Evolutionary conservation across 2,113 vertebrate genomes (phyloP), one percentile per base, ranked within the genome.

Genomic region (Sakesphorus luctuosus): DNA sequence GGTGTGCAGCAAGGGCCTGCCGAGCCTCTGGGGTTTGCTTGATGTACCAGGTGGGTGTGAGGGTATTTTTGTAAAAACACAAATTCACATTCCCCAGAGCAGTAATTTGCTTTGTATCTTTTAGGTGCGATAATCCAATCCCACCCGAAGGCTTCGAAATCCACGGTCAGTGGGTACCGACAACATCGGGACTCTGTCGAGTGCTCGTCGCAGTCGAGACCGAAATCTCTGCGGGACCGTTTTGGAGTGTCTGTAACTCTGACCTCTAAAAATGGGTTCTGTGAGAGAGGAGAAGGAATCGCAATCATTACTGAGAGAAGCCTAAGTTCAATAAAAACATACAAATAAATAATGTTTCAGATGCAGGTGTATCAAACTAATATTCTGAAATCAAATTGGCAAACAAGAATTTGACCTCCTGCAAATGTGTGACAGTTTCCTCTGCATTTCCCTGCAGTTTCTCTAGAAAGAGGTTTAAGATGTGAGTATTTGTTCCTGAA

Each of bases 111-210:
- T 98, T 99, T 99, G 97, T 99, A 99, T 98, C 99, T 98, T 91
- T 99, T 99, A 18, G 99, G 99, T n/a, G 99, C 99, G 9, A 99
- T 99, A 98, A 99, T 99, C 99, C 99, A 99, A 97, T 99, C 99
- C 98, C 98, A 99, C 79, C 99, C 99, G 6, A 99, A 99, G 79
- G 99, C 99, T 97, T 99, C 99, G 31, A 99, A 99, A 98, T 99
- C 99, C 97, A 99, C 99, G 0, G 99, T 99, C 92, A 99, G 98
- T 0, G 99, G 99, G 85, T 99, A 99, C 46, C 99, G 99, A 86
- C 99, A 99, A 82, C 99, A 99, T 10, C 99, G 98, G 7, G 99
- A 99, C 94, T 99, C 99, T 3, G 98, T 98, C 0, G 99, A 99
- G 95, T 99, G 99, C 93, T 99, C 99, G 0, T 99, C 99, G 3